Evolutionary conservation across 2,797 vertebrate genomes (phyloP).

Genomic region (Gorsachius magnificus): DNA sequence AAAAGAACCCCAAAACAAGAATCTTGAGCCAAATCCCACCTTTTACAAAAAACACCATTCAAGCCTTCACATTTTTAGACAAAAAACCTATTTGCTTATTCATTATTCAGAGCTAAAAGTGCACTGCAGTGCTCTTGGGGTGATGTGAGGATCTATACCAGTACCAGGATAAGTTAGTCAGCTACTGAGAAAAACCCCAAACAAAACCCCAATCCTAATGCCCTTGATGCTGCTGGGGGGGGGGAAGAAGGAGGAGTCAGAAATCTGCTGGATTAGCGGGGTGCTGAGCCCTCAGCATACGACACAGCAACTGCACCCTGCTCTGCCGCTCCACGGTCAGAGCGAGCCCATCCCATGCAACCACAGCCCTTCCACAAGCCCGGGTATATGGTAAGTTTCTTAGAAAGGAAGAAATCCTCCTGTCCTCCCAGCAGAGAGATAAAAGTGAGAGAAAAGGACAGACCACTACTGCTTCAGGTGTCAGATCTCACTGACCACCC

Average conservation of each 20-base stretch:
- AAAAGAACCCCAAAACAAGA: background rate
- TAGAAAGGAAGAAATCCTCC: background rate
- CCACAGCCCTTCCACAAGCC: background rate
- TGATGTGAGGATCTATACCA: background rate
- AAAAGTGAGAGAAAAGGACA: background rate
- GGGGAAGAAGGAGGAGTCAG: background rate
- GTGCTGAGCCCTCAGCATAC: background rate
- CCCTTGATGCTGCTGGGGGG: background rate
- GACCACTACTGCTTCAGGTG: background rate
- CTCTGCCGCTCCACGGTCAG: fast-evolving
- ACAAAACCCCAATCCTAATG: background rate
- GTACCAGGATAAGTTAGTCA: background rate
- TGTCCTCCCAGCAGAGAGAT: background rate
- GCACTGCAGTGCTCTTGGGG: background rate
- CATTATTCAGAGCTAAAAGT: background rate
- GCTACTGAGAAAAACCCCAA: background rate
- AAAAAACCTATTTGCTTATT: background rate
- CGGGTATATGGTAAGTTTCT: background rate
- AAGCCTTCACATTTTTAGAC: background rate
- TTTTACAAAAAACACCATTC: background rate
- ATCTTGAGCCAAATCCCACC: background rate
- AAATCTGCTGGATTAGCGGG: background rate
- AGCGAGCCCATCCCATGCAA: background rate
- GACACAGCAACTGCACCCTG: background rate
- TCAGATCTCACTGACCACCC: background rate